Evolutionary conservation across 2,797 vertebrate species (phyloP), one percentile per base, ranked within the genome.

Genomic region (Sylvia borin): DNA sequence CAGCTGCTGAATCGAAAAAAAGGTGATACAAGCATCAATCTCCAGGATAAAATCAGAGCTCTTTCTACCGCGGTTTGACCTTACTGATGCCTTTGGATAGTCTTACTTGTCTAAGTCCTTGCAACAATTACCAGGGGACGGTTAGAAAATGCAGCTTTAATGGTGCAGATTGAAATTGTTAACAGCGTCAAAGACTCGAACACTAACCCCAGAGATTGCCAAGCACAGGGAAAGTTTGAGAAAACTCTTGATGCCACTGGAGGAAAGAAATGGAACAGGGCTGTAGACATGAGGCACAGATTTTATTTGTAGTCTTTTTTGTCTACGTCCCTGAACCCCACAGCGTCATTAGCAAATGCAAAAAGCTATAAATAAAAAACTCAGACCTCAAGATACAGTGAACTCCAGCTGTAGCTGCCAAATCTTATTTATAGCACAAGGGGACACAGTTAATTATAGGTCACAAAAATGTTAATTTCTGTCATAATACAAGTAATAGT

Each of bases 1-100:
- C 15, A 36, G 96, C 94, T 91, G 95, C 97, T 95, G 93, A 98
- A 98, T 97, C 64, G 97, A 98, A 92, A 92, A 96, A 97, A 98
- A 97, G 96, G 97, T 96, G 97, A 98, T 98, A 97, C 96, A 97
- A 72, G 70, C 98, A 98, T 98, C 98, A 96, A 98, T 98, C 98
- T 98, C 97, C 93, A 9, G 97, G 98, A 98, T 98, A 98, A 98
- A 97, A 98, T 98, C 98, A 97, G 95, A 96, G 96, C 95, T 87
- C 84, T 95, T 95, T 96, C 96, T 75, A 88, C 95, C 97, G 97
- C 66, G 71, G 93, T 96, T 92, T 98, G 98, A 98, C 98, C 98
- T 98, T 98, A 95, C 74, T 21, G 86, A 97, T 98, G 97, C 96
- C 98, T 98, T 98, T 98, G 98, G 97, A 97, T 97, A 97, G 97